phyloP scores from a whole-genome alignment of 2,113 vertebrate genomes.

The Condylura cristata region DNA sequence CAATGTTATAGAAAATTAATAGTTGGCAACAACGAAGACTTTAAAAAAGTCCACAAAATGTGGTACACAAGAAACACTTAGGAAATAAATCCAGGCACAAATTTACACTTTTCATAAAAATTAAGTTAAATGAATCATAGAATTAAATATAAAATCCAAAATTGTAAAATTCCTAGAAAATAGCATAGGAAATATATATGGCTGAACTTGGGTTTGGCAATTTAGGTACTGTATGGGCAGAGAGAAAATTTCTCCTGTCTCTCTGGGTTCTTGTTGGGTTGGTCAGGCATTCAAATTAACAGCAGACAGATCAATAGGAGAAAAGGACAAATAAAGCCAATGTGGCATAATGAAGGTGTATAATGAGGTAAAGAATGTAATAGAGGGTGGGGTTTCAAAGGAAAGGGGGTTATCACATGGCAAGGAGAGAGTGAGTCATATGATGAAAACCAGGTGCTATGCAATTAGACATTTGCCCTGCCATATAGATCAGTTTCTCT shows the following conservation, averaged over 20 bases:
- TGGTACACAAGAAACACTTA: background rate
- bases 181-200: background rate
- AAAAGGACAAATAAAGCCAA: background rate
- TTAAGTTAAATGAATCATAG: background rate
- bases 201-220: background rate
- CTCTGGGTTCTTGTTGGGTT: background rate
- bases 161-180: constrained; percentile 2
- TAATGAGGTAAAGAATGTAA: background rate
- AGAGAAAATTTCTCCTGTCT: background rate
- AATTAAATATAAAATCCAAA: background rate
- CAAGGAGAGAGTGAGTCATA: background rate
- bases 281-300: background rate
- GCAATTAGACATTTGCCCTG: background rate
- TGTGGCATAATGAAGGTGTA: background rate
- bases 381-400: background rate
- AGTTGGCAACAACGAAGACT: background rate
- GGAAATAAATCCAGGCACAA: background rate
- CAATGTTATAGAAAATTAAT: background rate
- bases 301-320: background rate
- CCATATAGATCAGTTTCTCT: background rate
- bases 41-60: background rate
- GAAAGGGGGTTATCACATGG: no score
- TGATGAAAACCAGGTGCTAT: background rate
- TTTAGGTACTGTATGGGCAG: background rate
- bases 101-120: background rate